A percentile compares a stretch with the other conserved stretches of the same genome.
phyloP scores from a whole-genome alignment of 2,888 invertebrate genomes.

The Brassicogethes aeneus region DNA sequence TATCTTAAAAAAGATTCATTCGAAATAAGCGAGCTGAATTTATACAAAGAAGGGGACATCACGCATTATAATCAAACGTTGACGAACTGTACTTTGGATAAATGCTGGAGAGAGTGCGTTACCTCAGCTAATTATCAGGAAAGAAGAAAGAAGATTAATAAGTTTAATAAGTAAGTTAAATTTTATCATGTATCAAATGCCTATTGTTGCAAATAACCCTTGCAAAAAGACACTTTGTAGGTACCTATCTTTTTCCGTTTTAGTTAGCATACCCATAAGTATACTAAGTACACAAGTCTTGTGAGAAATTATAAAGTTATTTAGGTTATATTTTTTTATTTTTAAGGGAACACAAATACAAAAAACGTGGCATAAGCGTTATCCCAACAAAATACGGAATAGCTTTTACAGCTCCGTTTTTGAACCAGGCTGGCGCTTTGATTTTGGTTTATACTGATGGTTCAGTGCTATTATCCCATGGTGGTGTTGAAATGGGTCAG shows the following conservation, averaged over 20 bases:
- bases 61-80: conserved; percentile 74
- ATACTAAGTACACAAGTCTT: too few species aligned
- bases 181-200: conserved; percentile 3
- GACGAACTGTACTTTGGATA: conserved; percentile 57
- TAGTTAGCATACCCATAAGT: too few species aligned
- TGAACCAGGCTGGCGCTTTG: conserved; percentile 84
- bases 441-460: conserved; percentile 83
- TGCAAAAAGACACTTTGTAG: too few species aligned
- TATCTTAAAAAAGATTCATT: conserved; percentile 54
- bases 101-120: conserved; percentile 75
- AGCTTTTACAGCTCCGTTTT: conserved; percentile 62
- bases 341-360: conserved; percentile 71
- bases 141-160: conserved; percentile 49
- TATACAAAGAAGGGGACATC: conserved; percentile 67
- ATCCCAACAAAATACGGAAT: conserved; percentile 82
- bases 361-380: conserved; percentile 75
- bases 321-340: too few species aligned
- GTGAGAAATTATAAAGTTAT: too few species aligned
- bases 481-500: conserved; percentile 97
- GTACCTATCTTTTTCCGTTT: too few species aligned
- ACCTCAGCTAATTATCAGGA: conserved; percentile 54
- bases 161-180: conserved; percentile 59
- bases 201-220: too few species aligned
- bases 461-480: conserved; percentile 79
- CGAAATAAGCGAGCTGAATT: conserved; percentile 62